phyloP scores from a whole-genome alignment of 2,797 vertebrate genomes.

The Labeo calbasu region DNA sequence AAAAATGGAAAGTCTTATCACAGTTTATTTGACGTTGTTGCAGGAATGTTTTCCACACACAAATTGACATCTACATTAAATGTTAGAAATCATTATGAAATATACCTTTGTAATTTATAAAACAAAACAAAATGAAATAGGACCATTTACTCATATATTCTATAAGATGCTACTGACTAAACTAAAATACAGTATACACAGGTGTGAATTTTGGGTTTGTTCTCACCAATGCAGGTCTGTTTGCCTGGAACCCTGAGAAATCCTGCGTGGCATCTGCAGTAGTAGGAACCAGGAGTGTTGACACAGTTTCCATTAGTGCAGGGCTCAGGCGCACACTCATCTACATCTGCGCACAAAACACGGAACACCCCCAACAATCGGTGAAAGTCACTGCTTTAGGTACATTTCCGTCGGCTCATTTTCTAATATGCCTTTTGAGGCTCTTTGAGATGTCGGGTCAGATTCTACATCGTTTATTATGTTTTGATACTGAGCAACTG shows the following conservation, averaged over 20 bases:
- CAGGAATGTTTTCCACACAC: neutral
- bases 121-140: neutral
- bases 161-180: no score
- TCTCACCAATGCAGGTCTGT: constrained; percentile 78
- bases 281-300: constrained; percentile 82
- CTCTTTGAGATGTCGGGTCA: neutral
- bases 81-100: neutral
- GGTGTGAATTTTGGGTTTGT: neutral
- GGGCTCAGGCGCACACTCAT: constrained; percentile 77
- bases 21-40: no score
- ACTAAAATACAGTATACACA: no score
- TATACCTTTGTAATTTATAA: neutral
- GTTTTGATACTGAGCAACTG: neutral
- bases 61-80: neutral
- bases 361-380: neutral
- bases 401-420: neutral
- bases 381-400: neutral
- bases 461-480: neutral
- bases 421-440: neutral
- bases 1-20: neutral
- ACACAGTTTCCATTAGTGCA: constrained; percentile 80
- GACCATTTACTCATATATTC: neutral
- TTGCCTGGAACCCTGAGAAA: constrained; percentile 78
- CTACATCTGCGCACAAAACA: constrained; percentile 71
- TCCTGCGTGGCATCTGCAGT: constrained; percentile 79